Evolutionary conservation across 2,113 vertebrate genomes (phyloP), one percentile per base, ranked within the genome.

Genomic region (Phrynosoma platyrhinos): DNA sequence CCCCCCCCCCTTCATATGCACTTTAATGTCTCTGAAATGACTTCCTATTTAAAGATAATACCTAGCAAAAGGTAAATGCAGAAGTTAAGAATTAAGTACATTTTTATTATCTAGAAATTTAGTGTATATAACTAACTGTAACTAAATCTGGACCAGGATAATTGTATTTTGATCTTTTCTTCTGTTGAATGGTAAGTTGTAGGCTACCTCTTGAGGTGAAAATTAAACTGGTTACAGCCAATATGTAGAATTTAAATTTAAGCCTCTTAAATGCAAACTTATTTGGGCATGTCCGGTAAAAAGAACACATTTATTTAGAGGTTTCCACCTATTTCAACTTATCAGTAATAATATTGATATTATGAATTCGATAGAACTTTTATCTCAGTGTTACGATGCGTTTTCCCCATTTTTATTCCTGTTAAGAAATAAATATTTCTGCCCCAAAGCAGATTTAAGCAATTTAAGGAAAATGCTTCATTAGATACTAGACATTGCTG

Each of bases 11-110:
- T 18, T 42, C 79, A 66, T 25, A 30, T 86, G 90, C 7, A 86
- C 55, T 85, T 84, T 74, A 88, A 47, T 92, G 52, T 85, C 91
- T 90, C 62, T 92, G 52, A 76, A 62, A 90, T 27, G 14, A 80
- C 23, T 87, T n/a, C 9, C 64, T 66, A 58, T 40, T 62, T 23
- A 32, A 13, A n/a, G 40, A 66, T 3, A 10, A 40, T 64, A 64
- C 71, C 13, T n/a, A 94, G 90, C 88, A 85, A 92, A 94, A 93
- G 93, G 77, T 87, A 13, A 92, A 87, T 87, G 62, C 55, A 85
- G 82, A 27, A 20, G 23, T 89, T 91, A 83, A 74, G 85, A 55
- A 68, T 27, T 14, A 92, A 87, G 32, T 23, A 0, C 36, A 86
- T 1, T 0, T 94, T 87, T 77, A 5, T 83, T 85, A 74, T 8